phyloP scores from a whole-genome alignment of 1,140 invertebrate genomes.

The Oryzaephilus surinamensis region DNA sequence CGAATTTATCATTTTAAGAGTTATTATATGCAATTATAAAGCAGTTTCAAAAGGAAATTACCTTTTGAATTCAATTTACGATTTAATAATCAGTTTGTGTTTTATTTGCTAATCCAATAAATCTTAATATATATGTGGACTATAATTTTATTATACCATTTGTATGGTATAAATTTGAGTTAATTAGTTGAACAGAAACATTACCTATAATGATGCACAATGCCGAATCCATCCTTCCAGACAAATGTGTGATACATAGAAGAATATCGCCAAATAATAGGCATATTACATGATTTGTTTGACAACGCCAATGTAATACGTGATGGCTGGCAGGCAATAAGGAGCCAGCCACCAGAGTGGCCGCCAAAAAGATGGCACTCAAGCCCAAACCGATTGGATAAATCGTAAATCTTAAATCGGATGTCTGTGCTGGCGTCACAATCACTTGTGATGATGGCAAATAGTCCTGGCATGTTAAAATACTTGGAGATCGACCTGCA shows the following conservation, averaged over 20 bases:
- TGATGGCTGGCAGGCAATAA: conserved; percentile 68
- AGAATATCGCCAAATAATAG: conserved; percentile 65
- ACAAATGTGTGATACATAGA: conserved; percentile 61
- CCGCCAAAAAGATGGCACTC: conserved; percentile 64
- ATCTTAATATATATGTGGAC: not conserved
- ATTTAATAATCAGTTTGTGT: no score
- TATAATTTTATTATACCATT: not conserved
- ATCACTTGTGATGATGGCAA: conserved; percentile 4
- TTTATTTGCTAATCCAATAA: no score
- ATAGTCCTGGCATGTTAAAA: conserved; percentile 20
- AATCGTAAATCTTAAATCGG: conserved; percentile 50
- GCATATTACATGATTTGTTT: conserved; percentile 71
- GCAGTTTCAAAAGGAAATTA: no score
- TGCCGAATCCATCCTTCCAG: conserved; percentile 42
- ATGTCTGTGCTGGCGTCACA: not conserved
- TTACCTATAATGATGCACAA: conserved; percentile 56
- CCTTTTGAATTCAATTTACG: no score
- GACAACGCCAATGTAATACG: conserved; percentile 73
- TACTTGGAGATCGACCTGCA: conserved; percentile 19
- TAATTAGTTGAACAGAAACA: conserved; percentile 33
- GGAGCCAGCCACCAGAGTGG: conserved; percentile 62
- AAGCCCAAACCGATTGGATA: conserved; percentile 66
- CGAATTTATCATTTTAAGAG: no score
- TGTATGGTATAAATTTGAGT: not conserved
- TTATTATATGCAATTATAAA: no score